These are phyloP conservation scores for Apamea monoglypha DNA, from an alignment of 2,888 invertebrate species.

Conservation along the genomic window DNA sequence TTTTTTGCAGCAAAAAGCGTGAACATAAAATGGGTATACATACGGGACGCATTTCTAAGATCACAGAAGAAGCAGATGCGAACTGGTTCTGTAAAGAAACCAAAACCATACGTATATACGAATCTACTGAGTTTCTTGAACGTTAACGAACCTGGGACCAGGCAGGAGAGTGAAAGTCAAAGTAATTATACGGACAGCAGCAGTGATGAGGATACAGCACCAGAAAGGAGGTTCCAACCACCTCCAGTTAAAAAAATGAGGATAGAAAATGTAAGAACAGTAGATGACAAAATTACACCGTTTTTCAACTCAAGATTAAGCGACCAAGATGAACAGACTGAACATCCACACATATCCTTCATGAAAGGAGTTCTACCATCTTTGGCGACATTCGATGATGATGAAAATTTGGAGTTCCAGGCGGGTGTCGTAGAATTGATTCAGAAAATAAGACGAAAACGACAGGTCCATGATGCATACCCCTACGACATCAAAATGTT, in stretches of 20 bases:
- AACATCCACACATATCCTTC: slow-evolving; percentile 34
- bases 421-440: slow-evolving; percentile 26
- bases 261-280: slow-evolving; percentile 14
- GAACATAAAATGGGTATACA: slow-evolving; percentile 34
- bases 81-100: slow-evolving; percentile 2
- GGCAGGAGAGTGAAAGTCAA: slow-evolving; percentile 28
- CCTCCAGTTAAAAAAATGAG: not conserved
- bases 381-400: slow-evolving; percentile 23
- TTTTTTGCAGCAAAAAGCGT: slow-evolving; percentile 36
- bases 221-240: not conserved
- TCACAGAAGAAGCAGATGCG: slow-evolving; percentile 15
- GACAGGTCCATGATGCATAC: not conserved
- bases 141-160: not conserved
- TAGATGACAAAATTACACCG: slow-evolving; percentile 11
- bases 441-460: slow-evolving; percentile 33
- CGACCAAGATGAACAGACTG: slow-evolving; percentile 9
- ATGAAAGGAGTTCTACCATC: slow-evolving; percentile 35
- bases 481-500: slow-evolving; percentile 22
- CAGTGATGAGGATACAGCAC: not conserved
- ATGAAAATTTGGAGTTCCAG: slow-evolving; percentile 39
- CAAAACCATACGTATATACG: slow-evolving; percentile 38
- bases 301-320: not conserved
- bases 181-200: slow-evolving; percentile 3
- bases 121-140: slow-evolving; percentile 24
- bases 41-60: slow-evolving; percentile 31